Percentiles rank a stretch among this genome's conserved stretches.
Conservation (phyloP, 2,113 vertebrate genomes). For the Motacilla alba region DNA sequence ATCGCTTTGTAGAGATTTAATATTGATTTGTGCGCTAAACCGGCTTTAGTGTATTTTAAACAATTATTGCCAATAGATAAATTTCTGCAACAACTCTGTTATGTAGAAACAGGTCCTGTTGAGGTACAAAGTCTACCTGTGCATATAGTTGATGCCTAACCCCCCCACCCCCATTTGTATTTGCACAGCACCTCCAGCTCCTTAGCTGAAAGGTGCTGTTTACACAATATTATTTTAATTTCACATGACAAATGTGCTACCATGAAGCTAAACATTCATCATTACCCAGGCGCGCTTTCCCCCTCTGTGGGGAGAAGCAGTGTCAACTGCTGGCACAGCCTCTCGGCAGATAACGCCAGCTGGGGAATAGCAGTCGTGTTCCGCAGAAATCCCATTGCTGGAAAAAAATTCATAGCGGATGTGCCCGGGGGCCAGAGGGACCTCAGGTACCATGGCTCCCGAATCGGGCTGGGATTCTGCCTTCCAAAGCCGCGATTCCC, state of each 20-base stretch:
- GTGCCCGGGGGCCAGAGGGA: background rate
- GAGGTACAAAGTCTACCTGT: background rate
- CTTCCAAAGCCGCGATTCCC: conserved; percentile 43
- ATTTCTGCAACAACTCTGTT: background rate
- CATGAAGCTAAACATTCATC: background rate
- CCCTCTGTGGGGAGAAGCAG: background rate
- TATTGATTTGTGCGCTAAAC: background rate
- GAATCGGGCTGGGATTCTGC: background rate
- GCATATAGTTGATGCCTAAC: background rate
- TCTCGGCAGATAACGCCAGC: background rate
- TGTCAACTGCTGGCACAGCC: background rate
- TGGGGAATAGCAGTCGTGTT: background rate
- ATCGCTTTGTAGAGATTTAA: background rate
- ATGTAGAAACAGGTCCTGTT: background rate
- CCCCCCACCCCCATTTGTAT: background rate
- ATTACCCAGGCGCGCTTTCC: background rate
- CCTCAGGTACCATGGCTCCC: background rate
- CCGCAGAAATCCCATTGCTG: background rate
- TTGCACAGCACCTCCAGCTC: conserved; percentile 1
- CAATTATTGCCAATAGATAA: background rate
- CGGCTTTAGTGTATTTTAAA: background rate
- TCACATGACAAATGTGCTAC: conserved; percentile 6
- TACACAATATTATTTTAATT: conserved; percentile 26
- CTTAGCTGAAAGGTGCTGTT: background rate
- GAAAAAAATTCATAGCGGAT: background rate